Evolutionary conservation across 2,888 invertebrate species (phyloP).

Genomic region (Scelioninae gen. 2): DNA sequence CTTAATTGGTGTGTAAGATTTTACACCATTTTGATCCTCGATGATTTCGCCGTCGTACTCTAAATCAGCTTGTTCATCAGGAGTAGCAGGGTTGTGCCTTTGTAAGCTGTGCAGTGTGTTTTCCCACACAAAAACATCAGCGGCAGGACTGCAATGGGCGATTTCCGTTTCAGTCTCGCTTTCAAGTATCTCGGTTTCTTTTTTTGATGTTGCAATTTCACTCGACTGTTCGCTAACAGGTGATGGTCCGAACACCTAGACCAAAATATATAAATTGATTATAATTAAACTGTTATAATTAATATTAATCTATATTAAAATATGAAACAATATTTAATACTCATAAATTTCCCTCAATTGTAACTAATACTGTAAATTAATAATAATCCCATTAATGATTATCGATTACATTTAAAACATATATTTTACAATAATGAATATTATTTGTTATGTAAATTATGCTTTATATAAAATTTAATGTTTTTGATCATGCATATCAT

Average conservation of each 20-base stretch:
- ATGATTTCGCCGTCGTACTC: conserved; percentile 82
- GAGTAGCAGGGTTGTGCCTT: conserved; percentile 78
- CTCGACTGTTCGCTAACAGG: conserved; percentile 69
- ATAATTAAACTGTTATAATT: not conserved
- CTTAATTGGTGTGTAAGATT: conserved; percentile 83
- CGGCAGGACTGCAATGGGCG: conserved; percentile 72
- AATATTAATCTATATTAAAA: not conserved
- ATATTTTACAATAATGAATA: no score
- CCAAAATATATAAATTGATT: not conserved
- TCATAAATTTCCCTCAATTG: no score
- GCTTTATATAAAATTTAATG: no score
- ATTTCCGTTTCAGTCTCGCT: conserved; percentile 76
- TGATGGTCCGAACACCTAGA: conserved; percentile 82
- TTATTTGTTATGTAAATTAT: no score
- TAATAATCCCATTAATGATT: no score
- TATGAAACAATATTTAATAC: no score
- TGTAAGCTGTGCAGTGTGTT: conserved; percentile 81
- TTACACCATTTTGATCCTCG: conserved; percentile 80
- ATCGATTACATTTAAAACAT: no score
- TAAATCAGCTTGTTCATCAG: conserved; percentile 84
- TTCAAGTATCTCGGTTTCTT: conserved; percentile 68
- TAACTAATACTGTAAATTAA: no score
- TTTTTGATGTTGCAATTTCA: conserved; percentile 68
- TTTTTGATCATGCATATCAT: no score
- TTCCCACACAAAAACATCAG: conserved; percentile 87